phyloP scores from a whole-genome alignment of 2,113 vertebrate species.

The Tragelaphus imberbis region DNA sequence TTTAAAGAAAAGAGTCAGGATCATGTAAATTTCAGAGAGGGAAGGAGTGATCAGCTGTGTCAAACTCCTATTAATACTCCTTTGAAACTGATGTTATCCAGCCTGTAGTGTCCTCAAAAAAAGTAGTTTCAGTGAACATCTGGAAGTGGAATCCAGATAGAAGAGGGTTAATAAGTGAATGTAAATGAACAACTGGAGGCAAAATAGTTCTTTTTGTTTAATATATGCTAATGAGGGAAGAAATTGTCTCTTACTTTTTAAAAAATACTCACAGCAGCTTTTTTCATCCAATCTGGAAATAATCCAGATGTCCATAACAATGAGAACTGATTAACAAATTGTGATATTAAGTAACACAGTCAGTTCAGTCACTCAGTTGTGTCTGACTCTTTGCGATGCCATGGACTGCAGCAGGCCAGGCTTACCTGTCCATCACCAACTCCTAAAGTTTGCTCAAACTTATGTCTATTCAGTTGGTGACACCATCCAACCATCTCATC shows the following conservation, averaged over 20 bases:
- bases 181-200: neutral
- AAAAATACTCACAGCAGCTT: neutral
- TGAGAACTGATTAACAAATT: neutral
- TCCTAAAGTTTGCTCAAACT: neutral
- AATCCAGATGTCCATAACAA: neutral
- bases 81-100: neutral
- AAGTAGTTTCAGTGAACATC: neutral
- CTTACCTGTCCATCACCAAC: neutral
- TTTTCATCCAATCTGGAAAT: neutral
- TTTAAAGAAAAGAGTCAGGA: neutral
- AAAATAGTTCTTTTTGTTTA: neutral
- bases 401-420: neutral
- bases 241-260: neutral
- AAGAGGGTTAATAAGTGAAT: neutral
- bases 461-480: neutral
- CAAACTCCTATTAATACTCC: neutral
- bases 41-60: neutral
- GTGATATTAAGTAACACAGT: neutral
- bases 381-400: neutral
- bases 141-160: neutral
- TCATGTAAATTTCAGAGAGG: neutral
- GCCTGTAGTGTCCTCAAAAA: neutral
- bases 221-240: neutral
- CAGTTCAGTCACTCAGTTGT: neutral
- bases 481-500: neutral